A percentile compares a stretch with the other conserved stretches of the same genome.
Conservation (phyloP, 1,140 invertebrate species). For the Platyura marginata region DNA sequence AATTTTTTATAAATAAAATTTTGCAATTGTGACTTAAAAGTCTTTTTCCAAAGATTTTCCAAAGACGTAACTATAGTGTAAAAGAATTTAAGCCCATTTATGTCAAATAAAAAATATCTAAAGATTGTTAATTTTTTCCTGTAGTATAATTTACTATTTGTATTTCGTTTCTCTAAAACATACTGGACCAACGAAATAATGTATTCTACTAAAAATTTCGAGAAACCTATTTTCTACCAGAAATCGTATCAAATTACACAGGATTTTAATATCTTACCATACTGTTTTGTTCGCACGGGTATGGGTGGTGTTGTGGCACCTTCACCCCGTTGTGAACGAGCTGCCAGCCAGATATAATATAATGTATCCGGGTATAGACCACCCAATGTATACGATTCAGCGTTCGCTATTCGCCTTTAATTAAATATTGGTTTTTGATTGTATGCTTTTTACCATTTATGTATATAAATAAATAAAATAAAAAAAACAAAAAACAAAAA, state of each 20-base stretch:
- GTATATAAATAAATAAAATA: too few relatives aligned
- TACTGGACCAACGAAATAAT: too few relatives aligned
- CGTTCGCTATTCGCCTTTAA: conserved; percentile 51
- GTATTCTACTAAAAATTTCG: neutral
- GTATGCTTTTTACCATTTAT: too few relatives aligned
- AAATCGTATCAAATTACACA: neutral
- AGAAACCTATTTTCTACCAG: neutral
- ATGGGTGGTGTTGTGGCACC: conserved; percentile 88
- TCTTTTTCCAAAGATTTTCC: too few relatives aligned
- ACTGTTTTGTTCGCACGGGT: conserved; percentile 85
- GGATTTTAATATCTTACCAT: conserved; percentile 55
- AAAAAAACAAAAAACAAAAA: neutral
- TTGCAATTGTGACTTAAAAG: too few relatives aligned
- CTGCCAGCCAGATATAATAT: conserved; percentile 91
- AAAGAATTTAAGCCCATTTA: too few relatives aligned
- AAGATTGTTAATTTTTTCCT: too few relatives aligned
- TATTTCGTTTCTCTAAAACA: too few relatives aligned
- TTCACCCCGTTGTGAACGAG: conserved; percentile 76
- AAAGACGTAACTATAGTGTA: too few relatives aligned
- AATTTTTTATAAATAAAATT: too few relatives aligned
- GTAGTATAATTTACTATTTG: too few relatives aligned
- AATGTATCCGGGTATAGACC: conserved; percentile 87
- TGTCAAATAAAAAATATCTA: too few relatives aligned
- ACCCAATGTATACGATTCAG: conserved; percentile 66
- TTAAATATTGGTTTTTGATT: neutral